Base-by-base conservation (phyloP, 2,113 vertebrate genomes). In the Brienomyrus brachyistius region DNA sequence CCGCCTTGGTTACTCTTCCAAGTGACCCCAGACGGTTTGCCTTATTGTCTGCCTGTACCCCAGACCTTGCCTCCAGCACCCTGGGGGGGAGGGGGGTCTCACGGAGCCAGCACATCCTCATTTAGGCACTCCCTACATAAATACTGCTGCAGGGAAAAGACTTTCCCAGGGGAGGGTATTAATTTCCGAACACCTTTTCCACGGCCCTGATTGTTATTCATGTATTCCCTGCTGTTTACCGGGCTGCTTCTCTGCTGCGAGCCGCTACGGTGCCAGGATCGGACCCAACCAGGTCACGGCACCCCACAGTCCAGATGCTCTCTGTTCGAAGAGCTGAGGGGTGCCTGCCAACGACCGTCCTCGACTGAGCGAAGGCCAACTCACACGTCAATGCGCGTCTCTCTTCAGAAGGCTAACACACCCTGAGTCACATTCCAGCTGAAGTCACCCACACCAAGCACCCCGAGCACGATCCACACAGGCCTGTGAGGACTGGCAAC, bases 181-280 rank as follows among this genome's bases (percentile, higher is more conserved):
- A 48, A 50, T 86, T 86, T 70, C 40, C 62, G 74, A 19, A 21
- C 11, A n/a, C 77, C 47, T 21, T 85, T 80, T 66, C 43, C 50
- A 47, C 45, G 10, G 48, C 54, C 3, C 89, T 92, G 85, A 92
- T 92, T 89, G 59, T 88, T 92, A 93, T 92, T 93, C 91, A 92
- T 89, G 43, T 86, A 89, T 86, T 89, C 90, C 77, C 86, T 77
- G 62, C 90, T 91, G 83, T 90, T 90, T 89, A 88, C 90, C 86
- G 45, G 77, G 23, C 35, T 45, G 40, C 50, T 56, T 59, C 70
- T 62, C 50, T 17, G 27, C 74, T 50, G 27, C 43, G 6, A 74
- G 82, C 47, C 59, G 21, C 88, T 56, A 31, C 15, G 59, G 88
- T 45, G 35, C 54, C 87, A 50, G 43, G n/a, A 54, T n/a, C 52